These are phyloP conservation scores for Eospalax fontanierii DNA, from an alignment of 2,797 vertebrate genomes.

Conservation along the genomic window DNA sequence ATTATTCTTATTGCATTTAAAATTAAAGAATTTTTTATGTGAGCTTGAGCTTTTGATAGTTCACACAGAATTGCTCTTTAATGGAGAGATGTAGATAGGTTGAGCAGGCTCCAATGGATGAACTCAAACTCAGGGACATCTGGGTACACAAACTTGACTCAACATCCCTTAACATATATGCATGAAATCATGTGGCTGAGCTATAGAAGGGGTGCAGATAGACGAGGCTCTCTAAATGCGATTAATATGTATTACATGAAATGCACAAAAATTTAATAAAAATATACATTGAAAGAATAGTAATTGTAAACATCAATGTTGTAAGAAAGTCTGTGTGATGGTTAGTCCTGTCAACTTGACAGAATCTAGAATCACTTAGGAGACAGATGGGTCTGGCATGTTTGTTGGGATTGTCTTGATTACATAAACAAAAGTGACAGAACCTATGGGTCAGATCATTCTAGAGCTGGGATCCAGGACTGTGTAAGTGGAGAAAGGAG, in stretches of 20 bases:
- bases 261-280: too few relatives aligned
- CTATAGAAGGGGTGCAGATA: too few relatives aligned
- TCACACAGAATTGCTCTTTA: background rate
- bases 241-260: too few relatives aligned
- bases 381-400: background rate
- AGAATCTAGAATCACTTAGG: background rate
- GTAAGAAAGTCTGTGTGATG: background rate
- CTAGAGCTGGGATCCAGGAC: background rate
- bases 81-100: too few relatives aligned
- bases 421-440: background rate
- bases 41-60: slow-evolving; percentile 57
- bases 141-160: too few relatives aligned
- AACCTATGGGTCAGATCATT: background rate
- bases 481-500: background rate
- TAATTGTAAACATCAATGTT: slow-evolving; percentile 36
- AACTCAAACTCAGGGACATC: too few relatives aligned
- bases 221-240: too few relatives aligned
- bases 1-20: slow-evolving; percentile 72
- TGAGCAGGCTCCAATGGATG: too few relatives aligned
- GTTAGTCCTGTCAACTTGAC: background rate
- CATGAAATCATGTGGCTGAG: too few relatives aligned
- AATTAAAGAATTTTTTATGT: slow-evolving; percentile 73
- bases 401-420: background rate
- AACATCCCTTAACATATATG: too few relatives aligned
- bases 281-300: background rate